Percentiles rank a stretch among this genome's conserved stretches.
phyloP scores from a whole-genome alignment of 2,797 vertebrate species.

The Acestrorhynchus altus region DNA sequence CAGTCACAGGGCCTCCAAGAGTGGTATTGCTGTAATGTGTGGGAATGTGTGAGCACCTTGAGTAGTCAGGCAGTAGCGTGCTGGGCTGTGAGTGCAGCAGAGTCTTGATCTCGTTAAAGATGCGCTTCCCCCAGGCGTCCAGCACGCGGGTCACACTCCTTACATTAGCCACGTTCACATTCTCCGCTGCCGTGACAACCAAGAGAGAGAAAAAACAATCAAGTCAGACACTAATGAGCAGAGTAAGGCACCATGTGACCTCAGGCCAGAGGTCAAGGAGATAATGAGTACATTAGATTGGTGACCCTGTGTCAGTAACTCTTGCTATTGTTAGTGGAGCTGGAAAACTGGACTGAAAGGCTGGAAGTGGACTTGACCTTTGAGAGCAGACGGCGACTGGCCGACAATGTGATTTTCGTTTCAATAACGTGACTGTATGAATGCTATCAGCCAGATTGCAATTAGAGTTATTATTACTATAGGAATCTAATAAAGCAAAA shows the following conservation, averaged over 20 bases:
- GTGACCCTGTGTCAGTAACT: conserved; percentile 17
- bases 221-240: conserved; percentile 41
- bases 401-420: conserved; percentile 6
- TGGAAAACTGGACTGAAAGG: not conserved
- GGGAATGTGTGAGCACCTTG: conserved; percentile 68
- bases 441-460: not conserved
- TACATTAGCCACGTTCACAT: conserved; percentile 79
- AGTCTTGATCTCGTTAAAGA: conserved; percentile 82
- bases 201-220: conserved; percentile 25
- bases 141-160: conserved; percentile 81
- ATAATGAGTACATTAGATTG: conserved; percentile 35
- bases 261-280: conserved; percentile 33
- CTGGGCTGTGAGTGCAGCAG: conserved; percentile 80
- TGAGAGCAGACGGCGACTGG: not conserved
- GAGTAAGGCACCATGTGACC: not conserved
- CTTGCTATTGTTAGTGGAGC: not conserved
- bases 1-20: not conserved
- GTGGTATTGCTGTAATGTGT: conserved; percentile 13
- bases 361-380: conserved; percentile 3
- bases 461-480: not conserved
- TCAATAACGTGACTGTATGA: not conserved
- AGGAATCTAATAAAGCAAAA: conserved; percentile 9
- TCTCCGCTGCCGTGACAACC: conserved; percentile 72
- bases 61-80: conserved; percentile 80
- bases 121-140: conserved; percentile 81